Percentiles rank a stretch among this genome's conserved stretches.
Conservation (phyloP, 2,888 invertebrate genomes). For the Hirtodrosophila cameraria region DNA sequence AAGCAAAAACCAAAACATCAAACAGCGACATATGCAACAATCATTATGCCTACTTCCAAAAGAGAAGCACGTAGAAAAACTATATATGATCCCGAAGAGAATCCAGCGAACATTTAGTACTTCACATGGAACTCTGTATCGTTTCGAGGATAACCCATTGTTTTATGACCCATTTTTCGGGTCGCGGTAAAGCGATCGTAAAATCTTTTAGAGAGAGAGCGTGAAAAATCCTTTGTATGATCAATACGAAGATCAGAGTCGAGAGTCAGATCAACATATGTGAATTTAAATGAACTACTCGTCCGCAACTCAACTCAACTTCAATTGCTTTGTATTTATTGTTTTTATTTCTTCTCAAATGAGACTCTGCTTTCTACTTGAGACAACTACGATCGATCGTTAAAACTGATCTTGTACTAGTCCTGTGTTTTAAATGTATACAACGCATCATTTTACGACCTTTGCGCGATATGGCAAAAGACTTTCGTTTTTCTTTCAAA, state of each 20-base stretch:
- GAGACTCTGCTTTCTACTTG: slow-evolving; percentile 62
- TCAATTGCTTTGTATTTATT: slow-evolving; percentile 71
- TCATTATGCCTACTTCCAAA: background rate
- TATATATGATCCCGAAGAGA: slow-evolving; percentile 16
- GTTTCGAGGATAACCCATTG: slow-evolving; percentile 78
- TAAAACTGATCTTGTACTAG: slow-evolving; percentile 65
- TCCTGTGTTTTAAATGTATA: slow-evolving; percentile 76
- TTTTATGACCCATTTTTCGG: slow-evolving; percentile 75
- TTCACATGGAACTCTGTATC: slow-evolving; percentile 1
- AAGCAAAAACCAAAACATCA: slow-evolving; percentile 59
- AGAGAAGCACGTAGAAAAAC: slow-evolving; percentile 14
- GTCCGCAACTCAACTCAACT: slow-evolving; percentile 32
- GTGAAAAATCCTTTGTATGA: slow-evolving; percentile 73
- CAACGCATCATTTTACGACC: slow-evolving; percentile 74
- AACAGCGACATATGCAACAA: slow-evolving; percentile 30
- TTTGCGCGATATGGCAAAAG: slow-evolving; percentile 63
- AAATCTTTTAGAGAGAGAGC: slow-evolving; percentile 68
- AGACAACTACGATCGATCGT: slow-evolving; percentile 53
- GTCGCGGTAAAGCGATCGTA: slow-evolving; percentile 75
- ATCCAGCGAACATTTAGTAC: no score
- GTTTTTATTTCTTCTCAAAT: slow-evolving; percentile 78
- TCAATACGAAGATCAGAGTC: slow-evolving; percentile 32
- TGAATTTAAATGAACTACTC: slow-evolving; percentile 27
- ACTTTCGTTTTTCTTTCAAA: slow-evolving; percentile 57
- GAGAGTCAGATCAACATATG: slow-evolving; percentile 43